Evolutionary conservation across 1,140 invertebrate species (phyloP), one percentile per base, ranked within the genome.

Genomic region (Drosophila repleta): DNA sequence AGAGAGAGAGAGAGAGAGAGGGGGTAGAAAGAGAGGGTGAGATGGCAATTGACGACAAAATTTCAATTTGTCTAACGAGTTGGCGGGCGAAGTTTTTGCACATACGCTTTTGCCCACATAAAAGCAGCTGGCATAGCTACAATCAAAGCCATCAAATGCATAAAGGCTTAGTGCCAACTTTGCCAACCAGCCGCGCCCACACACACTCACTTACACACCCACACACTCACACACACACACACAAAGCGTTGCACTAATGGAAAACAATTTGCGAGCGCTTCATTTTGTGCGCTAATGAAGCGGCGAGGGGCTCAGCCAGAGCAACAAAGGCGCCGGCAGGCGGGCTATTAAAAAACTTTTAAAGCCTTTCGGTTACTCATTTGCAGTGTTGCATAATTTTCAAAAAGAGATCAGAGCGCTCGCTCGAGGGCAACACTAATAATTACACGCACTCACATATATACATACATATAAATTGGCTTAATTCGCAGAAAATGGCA

Each of bases 21-120:
- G n/a, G n/a, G n/a, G 6, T 17, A 1, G 15, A 15, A n/a, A 5
- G n/a, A 41, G 43, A 39, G 29, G 3, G 13, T 43, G 15, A 45
- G 39, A 17, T 17, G n/a, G 15, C 39, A 67, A 85, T 85, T 79
- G 78, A 85, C 82, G 83, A 80, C 71, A 88, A 77, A 85, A 79
- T 88, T 87, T 87, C 82, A 87, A 87, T 87, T 87, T 87, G 82
- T 87, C 75, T 88, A 88, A 87, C 81, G 83, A 87, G 82, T 49
- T 87, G 64, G 52, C 60, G 55, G 76, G 52, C 32, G 79, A 87
- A 76, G 64, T 88, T 87, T 78, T 61, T 76, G 62, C 77, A 56
- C 71, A 72, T 52, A 57, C 53, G 72, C 43, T 49, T 35, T n/a
- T 7, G 56, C 48, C 67, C 74, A 66, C 56, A 72, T 82, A 20